A percentile compares a stretch with the other conserved stretches of the same genome.
These are phyloP conservation scores for Plutella xylostella DNA, from an alignment of 2,888 invertebrate species.

Conservation along the genomic window DNA sequence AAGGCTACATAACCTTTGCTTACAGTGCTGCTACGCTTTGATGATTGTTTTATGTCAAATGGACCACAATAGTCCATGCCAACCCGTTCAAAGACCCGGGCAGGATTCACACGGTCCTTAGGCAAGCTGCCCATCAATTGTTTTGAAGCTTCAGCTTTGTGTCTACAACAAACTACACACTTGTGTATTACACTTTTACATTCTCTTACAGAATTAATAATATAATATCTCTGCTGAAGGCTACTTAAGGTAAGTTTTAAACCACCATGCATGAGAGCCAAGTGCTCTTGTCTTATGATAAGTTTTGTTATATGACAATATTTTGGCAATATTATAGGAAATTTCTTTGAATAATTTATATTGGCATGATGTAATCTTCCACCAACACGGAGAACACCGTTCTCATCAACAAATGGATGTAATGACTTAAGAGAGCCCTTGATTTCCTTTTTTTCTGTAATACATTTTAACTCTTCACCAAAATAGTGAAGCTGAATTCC, in stretches of 20 bases:
- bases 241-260: constrained; percentile 6
- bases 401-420: neutral
- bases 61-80: constrained; percentile 11
- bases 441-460: neutral
- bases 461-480: neutral
- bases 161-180: constrained; percentile 3
- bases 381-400: neutral
- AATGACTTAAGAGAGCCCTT: neutral
- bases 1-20: constrained; percentile 9
- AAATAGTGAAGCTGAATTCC: neutral
- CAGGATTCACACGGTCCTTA: constrained; percentile 5
- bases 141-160: constrained; percentile 4
- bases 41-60: constrained; percentile 9
- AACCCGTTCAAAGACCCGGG: constrained; percentile 5
- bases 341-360: neutral
- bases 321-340: constrained; percentile 11
- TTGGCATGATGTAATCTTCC: neutral
- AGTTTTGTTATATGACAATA: constrained; percentile 7
- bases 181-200: constrained; percentile 7
- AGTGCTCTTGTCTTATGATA: constrained; percentile 10
- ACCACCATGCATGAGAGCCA: constrained; percentile 10
- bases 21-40: neutral
- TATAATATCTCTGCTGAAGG: constrained; percentile 8
- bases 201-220: constrained; percentile 10
- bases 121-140: constrained; percentile 10